Conservation (phyloP, 1,140 invertebrate genomes). For the Bathynomus jamesi region DNA sequence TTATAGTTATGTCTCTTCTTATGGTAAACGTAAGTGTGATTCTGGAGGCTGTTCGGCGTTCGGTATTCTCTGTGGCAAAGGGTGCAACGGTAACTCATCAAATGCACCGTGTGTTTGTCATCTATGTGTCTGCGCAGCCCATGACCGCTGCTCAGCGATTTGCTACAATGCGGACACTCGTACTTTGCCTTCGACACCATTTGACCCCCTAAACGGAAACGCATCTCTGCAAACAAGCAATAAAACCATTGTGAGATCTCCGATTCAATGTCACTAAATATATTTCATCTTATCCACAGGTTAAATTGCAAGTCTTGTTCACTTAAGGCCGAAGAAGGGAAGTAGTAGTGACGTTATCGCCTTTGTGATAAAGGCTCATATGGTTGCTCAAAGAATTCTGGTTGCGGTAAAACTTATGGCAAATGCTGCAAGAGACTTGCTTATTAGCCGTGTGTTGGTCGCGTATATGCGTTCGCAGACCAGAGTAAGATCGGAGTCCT, state of each 20-base stretch:
- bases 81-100: conserved; percentile 81
- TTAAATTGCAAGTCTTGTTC: too few species aligned
- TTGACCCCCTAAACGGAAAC: conserved; percentile 22
- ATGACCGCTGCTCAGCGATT: conserved; percentile 83
- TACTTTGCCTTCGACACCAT: conserved; percentile 17
- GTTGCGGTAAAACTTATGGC: conserved; percentile 53
- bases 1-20: conserved; percentile 32
- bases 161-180: conserved; percentile 71
- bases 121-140: conserved; percentile 84
- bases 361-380: conserved; percentile 34
- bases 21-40: conserved; percentile 91
- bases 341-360: conserved; percentile 10
- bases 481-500: conserved; percentile 25
- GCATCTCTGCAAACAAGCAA: conserved; percentile 33
- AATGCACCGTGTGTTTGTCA: conserved; percentile 80
- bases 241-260: conserved; percentile 8
- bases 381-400: conserved; percentile 32
- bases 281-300: too few species aligned
- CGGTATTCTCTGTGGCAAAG: conserved; percentile 87
- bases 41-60: conserved; percentile 83
- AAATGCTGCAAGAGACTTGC: conserved; percentile 64
- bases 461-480: conserved; percentile 30
- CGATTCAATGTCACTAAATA: too few species aligned
- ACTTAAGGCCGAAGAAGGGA: conserved; percentile 3
- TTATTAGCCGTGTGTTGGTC: conserved; percentile 30